Conservation (phyloP, 1,140 invertebrate species). For the Tenebrio molitor region DNA sequence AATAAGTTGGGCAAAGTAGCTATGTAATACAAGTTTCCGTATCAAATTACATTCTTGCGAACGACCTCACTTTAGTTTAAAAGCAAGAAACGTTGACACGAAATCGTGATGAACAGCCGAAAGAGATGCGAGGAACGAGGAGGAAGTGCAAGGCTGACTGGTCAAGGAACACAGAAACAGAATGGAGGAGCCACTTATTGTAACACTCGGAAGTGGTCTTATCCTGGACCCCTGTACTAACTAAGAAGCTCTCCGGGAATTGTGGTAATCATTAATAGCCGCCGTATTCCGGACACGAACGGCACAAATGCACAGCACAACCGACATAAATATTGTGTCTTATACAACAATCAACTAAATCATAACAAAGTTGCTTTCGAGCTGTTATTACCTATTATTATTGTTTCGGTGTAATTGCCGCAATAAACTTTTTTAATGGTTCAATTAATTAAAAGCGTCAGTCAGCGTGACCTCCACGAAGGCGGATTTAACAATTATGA, state of each 20-base stretch:
- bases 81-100: constrained; percentile 31
- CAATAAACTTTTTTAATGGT: background rate
- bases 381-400: background rate
- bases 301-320: constrained; percentile 31
- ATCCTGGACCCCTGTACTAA: constrained; percentile 33
- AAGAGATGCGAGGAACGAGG: background rate
- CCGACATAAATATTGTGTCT: constrained; percentile 9
- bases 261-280: constrained; percentile 40
- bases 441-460: background rate
- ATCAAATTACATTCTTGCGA: constrained; percentile 29
- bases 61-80: constrained; percentile 4
- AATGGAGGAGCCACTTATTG: constrained; percentile 18
- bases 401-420: background rate
- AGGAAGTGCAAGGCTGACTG: background rate
- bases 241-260: constrained; percentile 41
- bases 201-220: constrained; percentile 42
- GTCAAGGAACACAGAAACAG: constrained; percentile 10
- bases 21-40: constrained; percentile 35
- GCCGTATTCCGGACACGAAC: constrained; percentile 28
- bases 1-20: constrained; percentile 27
- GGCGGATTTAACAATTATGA: constrained; percentile 1
- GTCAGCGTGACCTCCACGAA: background rate
- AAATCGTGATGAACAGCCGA: constrained; percentile 1
- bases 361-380: background rate
- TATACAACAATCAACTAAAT: constrained; percentile 4